A percentile compares a stretch with the other conserved stretches of the same genome.
Conservation (phyloP, 2,888 invertebrate species). For the Caenorhabditis zanzibari region DNA sequence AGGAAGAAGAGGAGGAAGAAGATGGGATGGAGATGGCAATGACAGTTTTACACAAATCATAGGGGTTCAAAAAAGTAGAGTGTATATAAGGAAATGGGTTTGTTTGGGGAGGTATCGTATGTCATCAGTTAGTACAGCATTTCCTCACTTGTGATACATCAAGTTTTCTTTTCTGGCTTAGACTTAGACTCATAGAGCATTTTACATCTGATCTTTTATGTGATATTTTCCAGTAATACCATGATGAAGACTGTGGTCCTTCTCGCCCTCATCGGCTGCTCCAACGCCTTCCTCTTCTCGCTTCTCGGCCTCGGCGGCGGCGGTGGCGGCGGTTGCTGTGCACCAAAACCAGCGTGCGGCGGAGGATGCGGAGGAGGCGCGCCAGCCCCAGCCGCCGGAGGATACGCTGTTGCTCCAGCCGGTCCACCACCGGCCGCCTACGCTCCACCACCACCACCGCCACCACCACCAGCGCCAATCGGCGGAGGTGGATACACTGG, state of each 20-base stretch:
- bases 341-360: conserved; percentile 54
- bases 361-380: conserved; percentile 61
- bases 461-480: conserved; percentile 51
- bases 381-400: conserved; percentile 43
- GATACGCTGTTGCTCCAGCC: conserved; percentile 59
- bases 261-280: conserved; percentile 59
- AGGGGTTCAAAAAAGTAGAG: conserved; percentile 40
- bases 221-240: conserved; percentile 46
- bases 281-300: conserved; percentile 64
- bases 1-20: not conserved
- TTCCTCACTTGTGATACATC: not conserved
- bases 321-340: conserved; percentile 58
- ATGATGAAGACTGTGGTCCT: conserved; percentile 56
- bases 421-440: not conserved
- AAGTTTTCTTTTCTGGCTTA: not conserved
- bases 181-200: no score
- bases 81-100: conserved; percentile 38
- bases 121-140: conserved; percentile 41
- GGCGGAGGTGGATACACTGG: conserved; percentile 35
- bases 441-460: conserved; percentile 45
- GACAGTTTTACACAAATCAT: conserved; percentile 44
- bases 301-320: conserved; percentile 56
- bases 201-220: no score
- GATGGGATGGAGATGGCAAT: not conserved
- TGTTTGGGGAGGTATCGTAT: not conserved